phyloP scores from a whole-genome alignment of 2,113 vertebrate species.

The Chloropsis hardwickii region DNA sequence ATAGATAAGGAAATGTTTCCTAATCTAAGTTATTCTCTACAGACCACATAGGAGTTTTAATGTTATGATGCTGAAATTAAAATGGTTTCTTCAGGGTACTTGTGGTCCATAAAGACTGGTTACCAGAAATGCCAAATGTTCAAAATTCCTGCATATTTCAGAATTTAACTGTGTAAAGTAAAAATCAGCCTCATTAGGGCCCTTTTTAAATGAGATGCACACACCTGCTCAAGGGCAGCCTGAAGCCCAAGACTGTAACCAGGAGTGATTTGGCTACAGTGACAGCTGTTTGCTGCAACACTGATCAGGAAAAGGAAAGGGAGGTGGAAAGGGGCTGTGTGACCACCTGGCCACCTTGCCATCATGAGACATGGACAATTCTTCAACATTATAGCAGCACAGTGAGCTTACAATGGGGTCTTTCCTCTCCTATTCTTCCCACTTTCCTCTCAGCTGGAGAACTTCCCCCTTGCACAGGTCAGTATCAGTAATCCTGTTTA shows the following conservation, averaged over 20 bases:
- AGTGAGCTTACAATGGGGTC: not conserved
- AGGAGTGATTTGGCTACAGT: not conserved
- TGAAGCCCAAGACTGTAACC: not conserved
- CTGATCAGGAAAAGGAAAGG: not conserved
- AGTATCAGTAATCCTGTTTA: not conserved
- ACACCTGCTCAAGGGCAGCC: accelerated
- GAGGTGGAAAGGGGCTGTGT: not conserved
- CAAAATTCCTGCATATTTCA: not conserved
- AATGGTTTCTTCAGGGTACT: not conserved
- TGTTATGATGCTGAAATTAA: not conserved
- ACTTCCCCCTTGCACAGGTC: not conserved
- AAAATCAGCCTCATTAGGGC: not conserved
- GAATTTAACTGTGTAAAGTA: not conserved
- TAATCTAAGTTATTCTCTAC: not conserved
- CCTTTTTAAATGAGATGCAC: not conserved
- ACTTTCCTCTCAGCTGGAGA: not conserved
- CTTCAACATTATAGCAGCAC: not conserved
- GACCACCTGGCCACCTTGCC: too few relatives aligned
- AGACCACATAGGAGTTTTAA: not conserved
- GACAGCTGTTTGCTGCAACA: not conserved
- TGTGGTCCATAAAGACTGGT: not conserved
- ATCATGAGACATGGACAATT: not conserved
- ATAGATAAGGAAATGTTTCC: not conserved
- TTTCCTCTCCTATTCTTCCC: not conserved
- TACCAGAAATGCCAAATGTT: not conserved